phyloP scores from a whole-genome alignment of 2,797 vertebrate species.

The Arvicola amphibius region DNA sequence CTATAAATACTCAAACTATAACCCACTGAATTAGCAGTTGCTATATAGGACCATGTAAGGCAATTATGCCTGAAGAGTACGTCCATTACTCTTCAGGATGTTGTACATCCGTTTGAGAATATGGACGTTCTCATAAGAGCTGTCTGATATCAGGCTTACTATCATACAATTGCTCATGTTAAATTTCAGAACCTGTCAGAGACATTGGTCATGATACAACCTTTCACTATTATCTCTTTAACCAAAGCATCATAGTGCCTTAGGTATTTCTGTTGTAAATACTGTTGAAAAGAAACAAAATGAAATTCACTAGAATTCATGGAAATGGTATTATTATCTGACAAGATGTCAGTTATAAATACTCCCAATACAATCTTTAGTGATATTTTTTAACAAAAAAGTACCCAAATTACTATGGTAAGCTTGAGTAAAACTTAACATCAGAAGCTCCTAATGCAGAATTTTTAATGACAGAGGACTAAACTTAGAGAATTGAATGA shows the following conservation, averaged over 20 bases:
- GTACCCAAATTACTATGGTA: neutral
- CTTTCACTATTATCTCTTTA: slow-evolving; percentile 32
- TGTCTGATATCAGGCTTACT: slow-evolving; percentile 18
- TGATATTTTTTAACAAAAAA: neutral
- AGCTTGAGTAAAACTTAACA: neutral
- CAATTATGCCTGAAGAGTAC: slow-evolving; percentile 13
- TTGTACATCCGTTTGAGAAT: neutral
- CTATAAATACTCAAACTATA: neutral
- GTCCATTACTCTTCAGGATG: neutral
- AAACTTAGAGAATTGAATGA: neutral
- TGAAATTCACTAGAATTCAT: slow-evolving; percentile 51
- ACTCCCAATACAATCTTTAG: neutral
- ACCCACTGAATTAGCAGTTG: neutral
- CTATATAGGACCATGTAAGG: neutral
- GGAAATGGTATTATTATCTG: slow-evolving; percentile 49
- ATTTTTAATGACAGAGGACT: neutral
- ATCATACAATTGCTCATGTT: slow-evolving; percentile 34
- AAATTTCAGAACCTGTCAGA: slow-evolving; percentile 57
- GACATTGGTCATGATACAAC: slow-evolving; percentile 1
- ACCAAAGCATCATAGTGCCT: neutral
- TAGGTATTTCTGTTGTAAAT: neutral
- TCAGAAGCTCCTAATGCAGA: neutral
- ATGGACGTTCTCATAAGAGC: neutral
- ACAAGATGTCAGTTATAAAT: slow-evolving; percentile 3
- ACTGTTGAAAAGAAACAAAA: neutral